These are phyloP conservation scores for Eulithis testata DNA, from an alignment of 2,888 invertebrate species.

Conservation along the genomic window DNA sequence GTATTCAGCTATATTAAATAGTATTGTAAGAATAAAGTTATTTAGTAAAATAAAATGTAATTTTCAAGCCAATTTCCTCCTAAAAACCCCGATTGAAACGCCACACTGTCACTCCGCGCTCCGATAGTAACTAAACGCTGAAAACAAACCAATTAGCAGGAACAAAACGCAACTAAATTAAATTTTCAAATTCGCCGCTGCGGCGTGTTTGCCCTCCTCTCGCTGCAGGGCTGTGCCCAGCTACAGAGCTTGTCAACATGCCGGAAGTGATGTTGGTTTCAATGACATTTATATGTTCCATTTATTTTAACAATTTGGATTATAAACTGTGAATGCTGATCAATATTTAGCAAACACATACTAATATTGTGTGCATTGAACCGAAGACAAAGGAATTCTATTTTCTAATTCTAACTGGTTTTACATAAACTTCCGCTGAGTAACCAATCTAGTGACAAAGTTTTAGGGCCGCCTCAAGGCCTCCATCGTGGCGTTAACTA, in stretches of 20 bases:
- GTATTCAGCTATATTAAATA: too few relatives aligned
- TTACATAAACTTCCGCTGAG: too few relatives aligned
- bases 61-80: not conserved
- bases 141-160: conserved; percentile 81
- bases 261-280: not conserved
- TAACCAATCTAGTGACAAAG: too few relatives aligned
- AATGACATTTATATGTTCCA: conserved; percentile 5
- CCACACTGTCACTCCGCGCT: conserved; percentile 20
- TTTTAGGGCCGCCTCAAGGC: too few relatives aligned
- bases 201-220: conserved; percentile 53
- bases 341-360: not conserved
- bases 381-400: too few relatives aligned
- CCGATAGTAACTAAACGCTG: conserved; percentile 66
- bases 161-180: conserved; percentile 81
- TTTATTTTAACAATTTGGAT: not conserved
- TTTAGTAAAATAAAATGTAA: too few relatives aligned
- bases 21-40: too few relatives aligned
- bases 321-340: not conserved
- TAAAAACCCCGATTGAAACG: conserved; percentile 2
- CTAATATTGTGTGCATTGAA: not conserved
- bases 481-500: too few relatives aligned
- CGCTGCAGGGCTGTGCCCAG: conserved; percentile 54
- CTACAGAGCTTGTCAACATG: not conserved
- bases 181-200: conserved; percentile 75
- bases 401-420: too few relatives aligned